These are phyloP conservation scores for Mus spretus DNA, from an alignment of 2,797 vertebrate genomes.

Conservation along the genomic window DNA sequence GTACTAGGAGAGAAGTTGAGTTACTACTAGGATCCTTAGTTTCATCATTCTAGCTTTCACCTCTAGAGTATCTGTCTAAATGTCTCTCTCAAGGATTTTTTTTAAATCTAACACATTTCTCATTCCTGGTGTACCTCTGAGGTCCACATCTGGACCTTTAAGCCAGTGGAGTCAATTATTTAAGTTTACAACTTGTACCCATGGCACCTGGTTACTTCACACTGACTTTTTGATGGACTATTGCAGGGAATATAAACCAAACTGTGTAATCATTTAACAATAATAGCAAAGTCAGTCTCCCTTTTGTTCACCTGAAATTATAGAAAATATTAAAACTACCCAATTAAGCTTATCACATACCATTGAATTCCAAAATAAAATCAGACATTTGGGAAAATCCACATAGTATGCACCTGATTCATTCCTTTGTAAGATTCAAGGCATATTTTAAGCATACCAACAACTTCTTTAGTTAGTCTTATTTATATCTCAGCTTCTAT, in stretches of 20 bases:
- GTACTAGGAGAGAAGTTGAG: neutral
- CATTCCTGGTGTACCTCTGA: neutral
- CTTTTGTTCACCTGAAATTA: slow-evolving; percentile 3
- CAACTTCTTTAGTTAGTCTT: slow-evolving; percentile 26
- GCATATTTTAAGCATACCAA: slow-evolving; percentile 35
- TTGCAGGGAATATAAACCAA: neutral
- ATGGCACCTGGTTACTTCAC: neutral
- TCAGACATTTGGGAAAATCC: slow-evolving; percentile 30
- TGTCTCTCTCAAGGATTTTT: neutral
- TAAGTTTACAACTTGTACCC: neutral
- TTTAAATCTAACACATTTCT: neutral
- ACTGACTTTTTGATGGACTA: neutral
- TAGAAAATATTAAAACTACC: slow-evolving; percentile 45
- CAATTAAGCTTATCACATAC: slow-evolving; percentile 4
- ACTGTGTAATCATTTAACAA: neutral
- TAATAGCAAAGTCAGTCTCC: neutral
- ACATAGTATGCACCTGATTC: neutral
- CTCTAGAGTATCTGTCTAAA: neutral
- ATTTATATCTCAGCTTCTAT: slow-evolving; percentile 42
- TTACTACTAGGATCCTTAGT: neutral
- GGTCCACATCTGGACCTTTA: neutral
- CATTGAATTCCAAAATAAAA: slow-evolving; percentile 23
- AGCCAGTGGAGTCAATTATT: slow-evolving; percentile 20
- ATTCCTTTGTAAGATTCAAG: slow-evolving; percentile 53
- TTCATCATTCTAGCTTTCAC: slow-evolving; percentile 25